Base-by-base conservation (phyloP, 2,888 invertebrate genomes). In the Aplocera efformata region DNA sequence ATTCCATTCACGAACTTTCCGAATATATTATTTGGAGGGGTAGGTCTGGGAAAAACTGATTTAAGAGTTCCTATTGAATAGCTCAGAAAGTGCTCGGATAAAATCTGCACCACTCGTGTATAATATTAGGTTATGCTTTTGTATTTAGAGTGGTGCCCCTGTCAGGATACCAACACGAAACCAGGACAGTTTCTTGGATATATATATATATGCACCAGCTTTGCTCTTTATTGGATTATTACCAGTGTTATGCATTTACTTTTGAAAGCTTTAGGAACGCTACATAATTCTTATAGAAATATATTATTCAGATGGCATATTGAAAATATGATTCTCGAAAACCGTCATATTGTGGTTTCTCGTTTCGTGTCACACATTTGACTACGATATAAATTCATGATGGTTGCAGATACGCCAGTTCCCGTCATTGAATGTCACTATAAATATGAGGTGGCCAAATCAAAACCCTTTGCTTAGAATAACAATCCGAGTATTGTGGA, bases 1-100 rank as follows among this genome's bases (percentile, higher is more conserved):
- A 83, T 84, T 83, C 79, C 69, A 79, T 80, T 75, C 83, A 79
- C 83, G 81, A 79, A 82, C 76, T 76, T 75, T 72, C 61, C 66
- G 82, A 80, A 83, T 85, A 81, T 77, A 79, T 84, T 84, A 84
- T 82, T 78, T 73, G 65, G 68, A 66, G 67, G 72, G 66, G 66
- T 60, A 65, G 64, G 70, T 78, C 72, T 67, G 67, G 66, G 72
- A 64, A 69, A 74, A 79, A 78, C 76, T 79, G 81, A 81, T 83
- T 81, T 82, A 81, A 72, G 76, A 75, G 71, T 65, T 59, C 66
- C 60, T 63, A 73, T 82, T 78, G 69, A 79, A 79, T 73, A 63
- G 58, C 61, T 69, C 62, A 65, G 65, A 72, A 73, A 72, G 73
- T 62, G 61, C 56, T 66, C 53, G 59, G 64, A 63, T 66, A 68